These are phyloP conservation scores for Drosophila infuscata DNA, from an alignment of 2,888 invertebrate species.

Conservation along the genomic window DNA sequence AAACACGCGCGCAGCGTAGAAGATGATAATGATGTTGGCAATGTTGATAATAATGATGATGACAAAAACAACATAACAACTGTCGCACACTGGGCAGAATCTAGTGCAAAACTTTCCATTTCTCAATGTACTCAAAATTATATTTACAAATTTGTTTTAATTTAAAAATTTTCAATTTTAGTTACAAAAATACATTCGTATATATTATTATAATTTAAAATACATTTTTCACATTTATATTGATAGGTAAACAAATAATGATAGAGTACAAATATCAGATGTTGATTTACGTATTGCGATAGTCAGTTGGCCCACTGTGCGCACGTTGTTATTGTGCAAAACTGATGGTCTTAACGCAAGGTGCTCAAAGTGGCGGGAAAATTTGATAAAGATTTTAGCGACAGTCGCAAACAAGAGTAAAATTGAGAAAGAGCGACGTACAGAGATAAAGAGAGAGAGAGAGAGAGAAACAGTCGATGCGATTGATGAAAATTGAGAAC, in stretches of 20 bases:
- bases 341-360: slow-evolving; percentile 64
- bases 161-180: background rate
- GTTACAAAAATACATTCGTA: background rate
- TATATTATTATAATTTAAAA: background rate
- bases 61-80: slow-evolving; percentile 74
- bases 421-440: background rate
- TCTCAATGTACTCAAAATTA: background rate
- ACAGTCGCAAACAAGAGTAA: slow-evolving; percentile 19
- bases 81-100: slow-evolving; percentile 54
- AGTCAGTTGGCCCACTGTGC: slow-evolving; percentile 54
- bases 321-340: slow-evolving; percentile 75
- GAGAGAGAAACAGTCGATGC: slow-evolving; percentile 10
- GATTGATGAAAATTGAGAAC: slow-evolving; percentile 16
- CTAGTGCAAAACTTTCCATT: background rate
- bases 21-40: slow-evolving; percentile 70
- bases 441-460: slow-evolving; percentile 10
- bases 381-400: slow-evolving; percentile 63
- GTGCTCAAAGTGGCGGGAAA: slow-evolving; percentile 79
- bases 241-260: background rate
- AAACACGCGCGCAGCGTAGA: slow-evolving; percentile 74
- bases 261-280: background rate
- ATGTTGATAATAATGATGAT: slow-evolving; percentile 75
- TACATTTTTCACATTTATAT: background rate
- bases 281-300: background rate
- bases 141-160: background rate